These are phyloP conservation scores for Emmelina monodactyla DNA, from an alignment of 2,888 invertebrate genomes.

Conservation along the genomic window DNA sequence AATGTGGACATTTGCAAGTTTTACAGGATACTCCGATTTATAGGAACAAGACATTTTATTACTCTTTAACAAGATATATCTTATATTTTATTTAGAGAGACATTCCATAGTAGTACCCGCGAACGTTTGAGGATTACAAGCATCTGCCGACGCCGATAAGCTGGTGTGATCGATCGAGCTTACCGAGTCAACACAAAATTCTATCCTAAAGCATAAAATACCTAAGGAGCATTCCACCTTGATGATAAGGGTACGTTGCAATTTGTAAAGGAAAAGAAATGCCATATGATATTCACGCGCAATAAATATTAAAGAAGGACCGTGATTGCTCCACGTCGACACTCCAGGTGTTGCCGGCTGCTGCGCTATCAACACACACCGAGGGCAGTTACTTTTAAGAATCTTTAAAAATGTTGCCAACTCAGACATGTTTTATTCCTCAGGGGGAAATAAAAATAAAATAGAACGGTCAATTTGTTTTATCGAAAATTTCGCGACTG, in stretches of 20 bases:
- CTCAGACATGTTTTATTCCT: constrained; percentile 6
- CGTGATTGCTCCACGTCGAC: constrained; percentile 58
- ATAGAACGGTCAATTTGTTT: not conserved
- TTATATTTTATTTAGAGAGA: no score
- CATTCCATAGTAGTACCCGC: no score
- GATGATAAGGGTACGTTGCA: constrained; percentile 23
- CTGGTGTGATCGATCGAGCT: no score
- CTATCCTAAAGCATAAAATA: not conserved
- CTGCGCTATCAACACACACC: no score
- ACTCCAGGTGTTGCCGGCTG: constrained; percentile 23
- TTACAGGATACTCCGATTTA: no score
- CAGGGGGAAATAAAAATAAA: constrained; percentile 10
- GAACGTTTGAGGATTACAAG: no score
- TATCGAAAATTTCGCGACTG: not conserved
- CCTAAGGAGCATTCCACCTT: not conserved
- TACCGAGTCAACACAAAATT: no score
- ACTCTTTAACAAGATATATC: no score
- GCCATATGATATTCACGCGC: constrained; percentile 57
- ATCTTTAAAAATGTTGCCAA: constrained; percentile 18
- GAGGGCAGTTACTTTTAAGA: constrained; percentile 20
- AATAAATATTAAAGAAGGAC: constrained; percentile 62
- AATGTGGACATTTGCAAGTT: no score
- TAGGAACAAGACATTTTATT: no score
- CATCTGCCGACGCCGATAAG: no score
- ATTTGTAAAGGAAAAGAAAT: constrained; percentile 39